Evolutionary conservation across 2,888 invertebrate genomes (phyloP).

Genomic region (Diogma glabrata): DNA sequence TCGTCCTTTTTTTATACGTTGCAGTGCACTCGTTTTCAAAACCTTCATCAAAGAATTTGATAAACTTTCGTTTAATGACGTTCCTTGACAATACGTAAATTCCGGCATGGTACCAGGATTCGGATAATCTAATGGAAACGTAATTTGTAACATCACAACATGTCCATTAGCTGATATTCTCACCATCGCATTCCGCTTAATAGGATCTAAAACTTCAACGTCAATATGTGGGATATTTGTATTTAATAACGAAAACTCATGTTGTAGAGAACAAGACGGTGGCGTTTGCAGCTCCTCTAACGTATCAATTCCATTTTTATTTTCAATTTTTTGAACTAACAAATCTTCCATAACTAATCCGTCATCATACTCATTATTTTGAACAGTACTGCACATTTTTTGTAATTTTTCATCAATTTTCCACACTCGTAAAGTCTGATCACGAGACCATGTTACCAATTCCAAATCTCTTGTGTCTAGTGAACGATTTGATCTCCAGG

Average conservation of each 20-base stretch:
- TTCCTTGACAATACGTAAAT: conserved; percentile 55
- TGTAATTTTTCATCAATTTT: conserved; percentile 74
- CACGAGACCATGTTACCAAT: conserved; percentile 89
- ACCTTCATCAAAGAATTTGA: conserved; percentile 67
- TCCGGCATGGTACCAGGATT: conserved; percentile 50
- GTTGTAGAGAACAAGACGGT: conserved; percentile 43
- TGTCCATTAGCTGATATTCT: conserved; percentile 33
- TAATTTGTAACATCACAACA: conserved; percentile 45
- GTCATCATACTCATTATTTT: not conserved
- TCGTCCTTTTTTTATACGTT: conserved; percentile 71
- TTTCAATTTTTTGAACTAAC: not conserved
- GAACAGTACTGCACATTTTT: conserved; percentile 43
- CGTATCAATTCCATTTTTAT: conserved; percentile 2
- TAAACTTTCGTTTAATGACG: conserved; percentile 56
- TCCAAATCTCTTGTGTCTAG: conserved; percentile 43
- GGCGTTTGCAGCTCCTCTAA: conserved; percentile 15
- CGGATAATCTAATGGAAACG: conserved; percentile 65
- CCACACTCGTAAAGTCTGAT: conserved; percentile 86
- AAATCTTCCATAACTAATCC: not conserved
- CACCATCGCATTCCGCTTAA: conserved; percentile 40
- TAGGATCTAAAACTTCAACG: conserved; percentile 40
- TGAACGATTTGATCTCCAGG: conserved; percentile 66
- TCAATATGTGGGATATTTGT: conserved; percentile 62
- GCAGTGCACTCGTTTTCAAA: conserved; percentile 66
- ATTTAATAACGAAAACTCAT: conserved; percentile 65